Evolutionary conservation across 2,888 invertebrate genomes (phyloP).

Genomic region (Yponomeuta evonymella): DNA sequence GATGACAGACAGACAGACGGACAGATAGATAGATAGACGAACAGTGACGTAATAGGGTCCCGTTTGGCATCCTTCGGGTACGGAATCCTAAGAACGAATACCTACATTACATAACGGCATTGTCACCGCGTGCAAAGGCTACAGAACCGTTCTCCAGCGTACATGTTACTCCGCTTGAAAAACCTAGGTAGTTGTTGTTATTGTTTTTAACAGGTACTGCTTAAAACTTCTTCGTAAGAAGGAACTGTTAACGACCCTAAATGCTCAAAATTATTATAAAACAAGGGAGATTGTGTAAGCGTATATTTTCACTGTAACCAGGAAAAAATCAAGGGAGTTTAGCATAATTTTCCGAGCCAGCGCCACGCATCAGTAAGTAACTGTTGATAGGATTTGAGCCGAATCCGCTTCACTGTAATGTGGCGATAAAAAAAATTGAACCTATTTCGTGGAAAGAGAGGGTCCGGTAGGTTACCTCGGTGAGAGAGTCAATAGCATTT

Average conservation of each 20-base stretch:
- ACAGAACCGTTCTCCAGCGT: neutral
- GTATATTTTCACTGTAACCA: neutral
- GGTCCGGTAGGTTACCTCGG: slow-evolving; percentile 1
- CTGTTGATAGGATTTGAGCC: slow-evolving; percentile 49
- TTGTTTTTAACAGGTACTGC: neutral
- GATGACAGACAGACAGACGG: too few relatives aligned
- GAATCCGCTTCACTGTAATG: slow-evolving; percentile 61
- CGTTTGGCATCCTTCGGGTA: too few relatives aligned
- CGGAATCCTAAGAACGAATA: neutral
- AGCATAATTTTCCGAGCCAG: slow-evolving; percentile 69
- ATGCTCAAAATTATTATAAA: neutral
- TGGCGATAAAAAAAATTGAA: slow-evolving; percentile 71
- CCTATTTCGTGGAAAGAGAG: slow-evolving; percentile 37
- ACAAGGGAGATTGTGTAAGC: neutral
- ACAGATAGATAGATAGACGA: too few relatives aligned
- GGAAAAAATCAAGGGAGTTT: slow-evolving; percentile 52
- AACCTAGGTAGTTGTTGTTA: neutral
- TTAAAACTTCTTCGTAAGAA: neutral
- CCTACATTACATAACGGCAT: neutral
- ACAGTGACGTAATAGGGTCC: too few relatives aligned
- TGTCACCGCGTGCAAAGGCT: neutral
- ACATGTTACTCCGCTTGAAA: neutral
- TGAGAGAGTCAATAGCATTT: neutral
- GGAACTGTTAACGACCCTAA: neutral
- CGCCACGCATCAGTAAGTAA: slow-evolving; percentile 44